Evolutionary conservation across 1,140 invertebrate species (phyloP).

Genomic region (Thalassaphorura encarpata): DNA sequence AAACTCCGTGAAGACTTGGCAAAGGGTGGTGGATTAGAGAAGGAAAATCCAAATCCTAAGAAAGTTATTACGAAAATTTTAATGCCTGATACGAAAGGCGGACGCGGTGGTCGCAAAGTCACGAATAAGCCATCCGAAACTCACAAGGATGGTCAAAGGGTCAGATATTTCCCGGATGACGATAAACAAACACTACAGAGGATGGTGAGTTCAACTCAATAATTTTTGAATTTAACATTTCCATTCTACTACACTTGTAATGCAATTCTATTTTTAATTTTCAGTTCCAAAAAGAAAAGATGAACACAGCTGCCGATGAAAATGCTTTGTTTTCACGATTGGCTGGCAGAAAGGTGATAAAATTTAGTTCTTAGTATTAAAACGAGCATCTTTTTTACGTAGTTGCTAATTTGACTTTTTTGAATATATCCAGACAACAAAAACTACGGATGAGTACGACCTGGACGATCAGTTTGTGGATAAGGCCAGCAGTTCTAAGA

Average conservation of each 20-base stretch:
- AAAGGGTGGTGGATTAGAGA: conserved; percentile 10
- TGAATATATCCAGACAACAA: conserved; percentile 40
- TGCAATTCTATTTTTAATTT: conserved; percentile 35
- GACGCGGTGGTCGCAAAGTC: conserved; percentile 47
- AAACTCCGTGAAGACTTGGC: conserved; percentile 42
- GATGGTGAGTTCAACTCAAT: conserved; percentile 51
- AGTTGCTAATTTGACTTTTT: conserved; percentile 17
- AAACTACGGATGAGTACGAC: conserved; percentile 57
- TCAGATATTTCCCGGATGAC: conserved; percentile 81
- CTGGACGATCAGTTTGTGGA: conserved; percentile 80
- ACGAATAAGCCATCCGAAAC: conserved; percentile 51
- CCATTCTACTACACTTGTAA: not conserved
- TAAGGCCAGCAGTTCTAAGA: conserved; percentile 53
- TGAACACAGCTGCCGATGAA: conserved; percentile 65
- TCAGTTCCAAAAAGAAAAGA: conserved; percentile 81
- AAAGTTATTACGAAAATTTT: conserved; percentile 45
- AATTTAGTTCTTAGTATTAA: conserved; percentile 40
- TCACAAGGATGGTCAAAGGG: conserved; percentile 58
- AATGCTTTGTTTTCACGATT: conserved; percentile 68
- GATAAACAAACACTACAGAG: conserved; percentile 74
- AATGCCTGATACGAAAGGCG: conserved; percentile 17
- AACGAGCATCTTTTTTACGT: conserved; percentile 4
- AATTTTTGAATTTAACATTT: not conserved
- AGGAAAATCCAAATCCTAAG: conserved; percentile 36
- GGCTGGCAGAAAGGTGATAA: no score